A percentile compares a stretch with the other conserved stretches of the same genome.
Evolutionary conservation across 2,797 vertebrate species (phyloP).

Genomic region (Galaxias olidus): DNA sequence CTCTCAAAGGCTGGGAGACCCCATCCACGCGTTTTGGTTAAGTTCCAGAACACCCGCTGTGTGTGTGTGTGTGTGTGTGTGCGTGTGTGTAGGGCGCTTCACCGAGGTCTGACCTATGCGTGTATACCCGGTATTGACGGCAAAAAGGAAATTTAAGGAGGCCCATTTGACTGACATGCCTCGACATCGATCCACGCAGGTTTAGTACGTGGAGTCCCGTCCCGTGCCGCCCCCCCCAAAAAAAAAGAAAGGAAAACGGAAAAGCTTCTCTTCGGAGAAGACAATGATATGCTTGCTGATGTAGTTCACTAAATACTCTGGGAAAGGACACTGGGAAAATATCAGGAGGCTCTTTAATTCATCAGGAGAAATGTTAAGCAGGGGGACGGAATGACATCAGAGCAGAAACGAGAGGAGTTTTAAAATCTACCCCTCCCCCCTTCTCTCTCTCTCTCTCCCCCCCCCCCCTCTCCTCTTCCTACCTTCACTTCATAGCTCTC

Average conservation of each 20-base stretch:
- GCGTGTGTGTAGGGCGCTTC: too few species aligned
- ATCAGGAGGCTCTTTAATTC: constrained; percentile 63
- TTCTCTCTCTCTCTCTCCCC: background rate
- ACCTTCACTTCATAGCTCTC: background rate
- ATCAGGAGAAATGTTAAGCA: constrained; percentile 64
- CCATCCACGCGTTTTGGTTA: too few species aligned
- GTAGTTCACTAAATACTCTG: constrained; percentile 37
- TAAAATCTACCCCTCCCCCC: constrained; percentile 10
- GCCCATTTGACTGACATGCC: constrained; percentile 3
- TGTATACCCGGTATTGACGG: too few species aligned
- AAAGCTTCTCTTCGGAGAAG: constrained; percentile 35
- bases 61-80: too few species aligned
- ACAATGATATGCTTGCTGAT: constrained; percentile 40
- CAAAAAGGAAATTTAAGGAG: constrained; percentile 19
- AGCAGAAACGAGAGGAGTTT: constrained; percentile 43
- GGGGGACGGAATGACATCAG: constrained; percentile 43
- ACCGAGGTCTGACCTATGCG: too few species aligned
- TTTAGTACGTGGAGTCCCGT: background rate
- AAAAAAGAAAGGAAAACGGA: constrained; percentile 31
- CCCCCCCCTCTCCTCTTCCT: background rate
- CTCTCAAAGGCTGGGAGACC: background rate
- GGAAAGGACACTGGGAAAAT: constrained; percentile 44
- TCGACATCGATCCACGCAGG: constrained; percentile 7
- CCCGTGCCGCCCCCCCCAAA: background rate
- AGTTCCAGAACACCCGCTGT: too few species aligned